Base-by-base conservation (phyloP, 2,888 invertebrate genomes). In the Lochmaea crataegi region DNA sequence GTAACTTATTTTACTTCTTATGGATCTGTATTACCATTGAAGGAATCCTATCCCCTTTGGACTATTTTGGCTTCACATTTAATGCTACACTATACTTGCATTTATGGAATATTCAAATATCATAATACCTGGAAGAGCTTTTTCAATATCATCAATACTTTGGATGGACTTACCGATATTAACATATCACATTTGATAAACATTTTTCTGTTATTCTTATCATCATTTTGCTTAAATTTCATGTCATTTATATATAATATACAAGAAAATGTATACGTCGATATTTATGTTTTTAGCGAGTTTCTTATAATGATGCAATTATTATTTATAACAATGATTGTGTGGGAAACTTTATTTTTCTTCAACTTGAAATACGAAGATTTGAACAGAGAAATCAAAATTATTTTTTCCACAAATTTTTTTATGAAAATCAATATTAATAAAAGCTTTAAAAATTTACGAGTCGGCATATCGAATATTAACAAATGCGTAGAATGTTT, bases 61-160 rank as follows among this genome's bases (percentile, higher is more conserved):
- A 2, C 5, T 9, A 0, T 14, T 14, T 32, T 22, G 0, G 1
- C 6, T 18, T 42, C 18, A 41, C 3, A 16, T 41, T 1, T 65
- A 26, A n/a, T 22, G 1, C 18, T 22, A 9, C 63, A 63, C 4
- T 45, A 18, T 14, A 10, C 16, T 10, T 65, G 51, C 14, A 26
- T 51, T n/a, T 48, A 22, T 65, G 45, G 64, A 48, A 9, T 65
- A 14, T 12, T 32, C 7, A 65, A 48, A n/a, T 2, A 65, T 14
- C n/a, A 65, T 14, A 4, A 4, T 1, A 14, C 48, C 5, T 65
- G 64, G 64, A 14, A n/a, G 2, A 14, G 7, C 1, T 48, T 65
- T n/a, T 65, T 65, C 1, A 65, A 45, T 6, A 48, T 45, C 6
- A 65, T 48, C 12, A 32, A 63, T 1, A 41, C 5, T 22, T 41